Evolutionary conservation across 2,888 invertebrate species (phyloP).

Genomic region (Lysandra bellargus): DNA sequence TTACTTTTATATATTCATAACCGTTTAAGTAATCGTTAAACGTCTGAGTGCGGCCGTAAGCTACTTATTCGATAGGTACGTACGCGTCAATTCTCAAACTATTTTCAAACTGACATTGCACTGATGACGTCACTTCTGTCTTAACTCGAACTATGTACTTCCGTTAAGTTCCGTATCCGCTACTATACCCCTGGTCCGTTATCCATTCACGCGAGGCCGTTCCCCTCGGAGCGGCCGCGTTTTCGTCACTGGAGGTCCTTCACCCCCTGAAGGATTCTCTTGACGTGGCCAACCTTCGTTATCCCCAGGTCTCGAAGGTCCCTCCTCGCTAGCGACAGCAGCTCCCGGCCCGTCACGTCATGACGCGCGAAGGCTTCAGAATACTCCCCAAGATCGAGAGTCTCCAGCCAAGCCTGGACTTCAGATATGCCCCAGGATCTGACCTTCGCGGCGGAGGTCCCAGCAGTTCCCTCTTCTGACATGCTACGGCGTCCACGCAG

Average conservation of each 20-base stretch:
- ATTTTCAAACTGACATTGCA: neutral
- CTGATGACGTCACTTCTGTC: no score
- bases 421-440: slow-evolving; percentile 91
- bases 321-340: slow-evolving; percentile 91
- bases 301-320: slow-evolving; percentile 95
- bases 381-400: slow-evolving; percentile 93
- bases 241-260: slow-evolving; percentile 84
- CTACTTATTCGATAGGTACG: no score
- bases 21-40: no score
- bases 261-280: slow-evolving; percentile 95
- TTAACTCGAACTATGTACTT: neutral
- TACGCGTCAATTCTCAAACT: no score
- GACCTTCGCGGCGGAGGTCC: slow-evolving; percentile 58
- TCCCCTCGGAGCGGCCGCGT: slow-evolving; percentile 75
- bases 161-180: neutral
- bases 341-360: slow-evolving; percentile 94
- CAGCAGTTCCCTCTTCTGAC: slow-evolving; percentile 57
- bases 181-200: neutral
- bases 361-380: slow-evolving; percentile 93
- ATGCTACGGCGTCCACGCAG: slow-evolving; percentile 67
- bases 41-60: no score
- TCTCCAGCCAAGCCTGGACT: slow-evolving; percentile 94
- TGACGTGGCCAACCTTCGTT: slow-evolving; percentile 97
- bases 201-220: slow-evolving; percentile 53
- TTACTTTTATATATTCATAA: no score